Evolutionary conservation across 2,113 vertebrate genomes (phyloP).

Genomic region (Otolemur garnettii): DNA sequence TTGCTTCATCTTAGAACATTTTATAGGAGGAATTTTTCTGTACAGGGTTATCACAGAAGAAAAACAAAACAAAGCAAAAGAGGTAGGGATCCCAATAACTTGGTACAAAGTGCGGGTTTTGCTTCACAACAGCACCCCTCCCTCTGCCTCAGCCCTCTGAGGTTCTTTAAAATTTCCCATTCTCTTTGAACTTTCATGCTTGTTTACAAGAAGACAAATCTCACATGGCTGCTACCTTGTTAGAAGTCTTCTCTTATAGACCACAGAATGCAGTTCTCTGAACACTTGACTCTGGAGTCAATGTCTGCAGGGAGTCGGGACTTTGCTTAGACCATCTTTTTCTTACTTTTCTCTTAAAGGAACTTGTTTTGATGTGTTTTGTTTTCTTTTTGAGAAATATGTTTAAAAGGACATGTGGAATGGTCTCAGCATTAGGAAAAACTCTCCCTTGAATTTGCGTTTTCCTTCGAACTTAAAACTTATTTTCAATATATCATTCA

Average conservation of each 20-base stretch:
- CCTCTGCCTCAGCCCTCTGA: background rate
- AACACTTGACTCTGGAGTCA: background rate
- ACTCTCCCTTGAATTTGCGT: background rate
- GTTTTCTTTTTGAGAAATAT: background rate
- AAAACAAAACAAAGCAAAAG: background rate
- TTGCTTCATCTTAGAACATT: background rate
- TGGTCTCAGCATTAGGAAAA: background rate
- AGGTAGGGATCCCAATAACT: background rate
- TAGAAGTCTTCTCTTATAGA: background rate
- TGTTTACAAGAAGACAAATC: constrained; percentile 44
- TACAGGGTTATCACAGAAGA: background rate
- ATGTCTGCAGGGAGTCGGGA: background rate
- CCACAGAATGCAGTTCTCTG: background rate
- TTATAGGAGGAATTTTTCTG: background rate
- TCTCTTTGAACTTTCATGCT: constrained; percentile 55
- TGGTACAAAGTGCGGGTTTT: background rate
- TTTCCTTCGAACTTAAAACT: background rate
- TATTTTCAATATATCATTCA: background rate
- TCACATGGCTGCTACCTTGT: background rate
- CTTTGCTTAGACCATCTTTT: background rate
- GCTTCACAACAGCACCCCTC: background rate
- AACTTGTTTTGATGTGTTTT: background rate
- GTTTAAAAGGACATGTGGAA: background rate
- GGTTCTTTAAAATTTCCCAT: background rate
- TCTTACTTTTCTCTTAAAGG: background rate